Evolutionary conservation across 2,888 invertebrate species (phyloP), one percentile per base, ranked within the genome.

Genomic region (Heliconius ismenius): DNA sequence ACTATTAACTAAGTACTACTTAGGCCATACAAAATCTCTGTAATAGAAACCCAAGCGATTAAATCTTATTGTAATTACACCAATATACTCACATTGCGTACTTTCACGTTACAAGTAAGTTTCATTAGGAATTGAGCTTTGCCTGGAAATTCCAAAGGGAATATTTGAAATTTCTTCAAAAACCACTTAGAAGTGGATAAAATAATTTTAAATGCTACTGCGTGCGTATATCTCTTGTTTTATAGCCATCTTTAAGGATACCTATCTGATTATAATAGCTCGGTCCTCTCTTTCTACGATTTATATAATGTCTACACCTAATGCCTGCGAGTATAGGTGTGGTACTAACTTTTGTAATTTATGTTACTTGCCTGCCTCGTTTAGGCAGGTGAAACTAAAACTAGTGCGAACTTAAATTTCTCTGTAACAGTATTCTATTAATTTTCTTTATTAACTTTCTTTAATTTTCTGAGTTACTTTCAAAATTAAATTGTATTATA

Each of bases 31-130:
- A 49, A 49, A 49, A 49, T 6, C 49, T 18, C 58, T 58, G 58
- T 58, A n/a, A 58, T 60, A 64, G 10, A 26, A 68, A 49, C 3
- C 32, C 1, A 24, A 39, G 69, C 78, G 80, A 81, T 81, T 80
- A 81, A 81, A 81, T 75, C 79, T 81, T 77, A 80, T 80, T 79
- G 78, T 81, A 83, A 83, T 78, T 80, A 78, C 73, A 72, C 74
- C 69, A 58, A 74, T 74, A 74, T 68, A 69, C 67, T 77, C 43
- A 73, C 77, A 75, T 77, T 75, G 49, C 67, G 36, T 32, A 54
- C 70, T 64, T 79, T 78, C 74, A 78, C 15, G n/a, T n/a, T 36
- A 80, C 81, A 81, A 70, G 80, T 74, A 78, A 82, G 67, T 78
- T 76, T 79, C 81, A 81, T 81, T 82, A 80, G 63, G 6, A 32